Base-by-base conservation (phyloP, 2,888 invertebrate species). In the Agrotis puta region DNA sequence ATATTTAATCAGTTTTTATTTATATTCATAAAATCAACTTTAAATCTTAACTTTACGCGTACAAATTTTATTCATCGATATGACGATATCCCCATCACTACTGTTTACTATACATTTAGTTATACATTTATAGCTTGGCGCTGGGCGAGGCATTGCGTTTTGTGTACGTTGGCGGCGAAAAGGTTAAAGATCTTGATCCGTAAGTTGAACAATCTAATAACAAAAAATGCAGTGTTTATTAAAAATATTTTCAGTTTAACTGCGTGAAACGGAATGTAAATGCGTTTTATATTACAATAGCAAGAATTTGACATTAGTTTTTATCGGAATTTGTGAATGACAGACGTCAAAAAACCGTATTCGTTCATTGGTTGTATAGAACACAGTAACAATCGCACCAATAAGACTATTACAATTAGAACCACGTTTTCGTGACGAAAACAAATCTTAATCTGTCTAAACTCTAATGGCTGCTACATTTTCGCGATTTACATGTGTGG, bases 401-500 rank as follows among this genome's bases (percentile, higher is more conserved):
- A 84, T 86, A 71, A 71, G 59, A 82, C 69, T 24, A 5, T 20
- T 51, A 22, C 54, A 27, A 70, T 58, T 20, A 53, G 50, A 70
- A 67, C 64, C 78, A 83, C 86, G 82, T 88, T 88, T 84, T 71
- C 77, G 67, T 70, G 74, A 65, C 27, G 83, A 86, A 83, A 92
- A 87, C 89, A 82, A 77, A 82, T 62, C 57, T 20, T 57, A 81
- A 84, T 81, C 79, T 86, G 83, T 85, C 82, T 77, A n/a, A n/a
- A n/a, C n/a, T n/a, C n/a, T n/a, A 86, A 91, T 93, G 92, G 91
- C 91, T 92, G 89, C 89, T 88, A 79, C 75, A 79, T 83, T 87
- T 88, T 86, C 79, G 76, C 78, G 85, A 83, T 90, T 88, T 89
- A 88, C 83, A 87, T 89, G 89, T 91, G 89, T 90, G 86, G 84